phyloP scores from a whole-genome alignment of 2,888 invertebrate genomes.

The Cheilosia urbana region DNA sequence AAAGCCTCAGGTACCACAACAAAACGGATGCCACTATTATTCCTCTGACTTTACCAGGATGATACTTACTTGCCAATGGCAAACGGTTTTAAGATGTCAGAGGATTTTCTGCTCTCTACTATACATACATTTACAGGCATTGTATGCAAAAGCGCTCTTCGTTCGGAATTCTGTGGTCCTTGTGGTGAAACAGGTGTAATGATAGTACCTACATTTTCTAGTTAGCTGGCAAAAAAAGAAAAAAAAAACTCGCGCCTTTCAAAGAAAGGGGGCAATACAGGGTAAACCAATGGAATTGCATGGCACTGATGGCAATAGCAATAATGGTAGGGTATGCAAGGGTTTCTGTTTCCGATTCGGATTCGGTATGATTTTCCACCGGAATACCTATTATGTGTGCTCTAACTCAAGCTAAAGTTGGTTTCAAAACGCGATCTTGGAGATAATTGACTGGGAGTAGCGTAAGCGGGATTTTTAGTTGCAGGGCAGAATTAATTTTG shows the following conservation, averaged over 20 bases:
- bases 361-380: too few relatives aligned
- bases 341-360: too few relatives aligned
- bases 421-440: too few relatives aligned
- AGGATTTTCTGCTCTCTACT: constrained; percentile 12
- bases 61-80: constrained; percentile 59
- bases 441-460: too few relatives aligned
- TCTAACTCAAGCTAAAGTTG: too few relatives aligned
- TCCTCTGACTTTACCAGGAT: constrained; percentile 55
- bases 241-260: neutral
- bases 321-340: too few relatives aligned
- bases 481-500: too few relatives aligned
- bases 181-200: constrained; percentile 43
- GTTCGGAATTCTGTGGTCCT: constrained; percentile 39
- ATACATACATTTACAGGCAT: constrained; percentile 28
- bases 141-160: constrained; percentile 29
- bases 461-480: too few relatives aligned
- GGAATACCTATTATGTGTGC: too few relatives aligned
- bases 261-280: constrained; percentile 40
- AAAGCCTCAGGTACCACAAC: constrained; percentile 30
- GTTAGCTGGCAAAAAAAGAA: neutral
- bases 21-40: constrained; percentile 63
- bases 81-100: constrained; percentile 46
- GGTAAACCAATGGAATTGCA: too few relatives aligned
- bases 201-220: neutral
- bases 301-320: too few relatives aligned